Evolutionary conservation across 2,888 invertebrate genomes (phyloP).

Genomic region (Ectemnius cavifrons): DNA sequence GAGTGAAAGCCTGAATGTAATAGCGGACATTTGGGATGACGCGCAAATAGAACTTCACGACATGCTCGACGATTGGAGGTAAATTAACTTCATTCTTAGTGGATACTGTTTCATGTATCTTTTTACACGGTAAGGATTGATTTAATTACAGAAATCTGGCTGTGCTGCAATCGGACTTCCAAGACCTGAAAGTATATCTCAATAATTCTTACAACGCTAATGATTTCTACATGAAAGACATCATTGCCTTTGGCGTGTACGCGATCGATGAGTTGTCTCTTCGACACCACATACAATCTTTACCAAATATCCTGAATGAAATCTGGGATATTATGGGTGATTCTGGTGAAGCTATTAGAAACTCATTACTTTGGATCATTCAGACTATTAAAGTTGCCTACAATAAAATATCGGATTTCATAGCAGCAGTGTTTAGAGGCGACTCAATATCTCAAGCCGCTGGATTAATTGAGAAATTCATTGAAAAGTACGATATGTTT

Average conservation of each 20-base stretch:
- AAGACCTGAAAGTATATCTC: slow-evolving; percentile 84
- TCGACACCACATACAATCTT: slow-evolving; percentile 86
- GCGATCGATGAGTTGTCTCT: slow-evolving; percentile 89
- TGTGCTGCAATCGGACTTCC: slow-evolving; percentile 86
- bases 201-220: slow-evolving; percentile 89
- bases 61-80: slow-evolving; percentile 86
- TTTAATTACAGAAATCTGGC: slow-evolving; percentile 80
- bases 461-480: slow-evolving; percentile 83
- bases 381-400: slow-evolving; percentile 86
- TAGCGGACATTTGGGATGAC: slow-evolving; percentile 87
- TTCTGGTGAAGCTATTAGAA: slow-evolving; percentile 87
- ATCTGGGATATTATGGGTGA: slow-evolving; percentile 93
- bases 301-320: slow-evolving; percentile 89
- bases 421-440: slow-evolving; percentile 85
- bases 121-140: too few species aligned
- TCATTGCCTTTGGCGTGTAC: slow-evolving; percentile 84
- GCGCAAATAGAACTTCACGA: slow-evolving; percentile 85
- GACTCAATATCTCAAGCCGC: slow-evolving; percentile 88
- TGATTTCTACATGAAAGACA: slow-evolving; percentile 90
- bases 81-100: slow-evolving; percentile 51
- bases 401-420: slow-evolving; percentile 84
- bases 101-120: too few species aligned
- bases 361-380: slow-evolving; percentile 87
- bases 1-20: slow-evolving; percentile 84
- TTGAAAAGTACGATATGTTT: slow-evolving; percentile 88